A percentile compares a stretch with the other conserved stretches of the same genome.
These are phyloP conservation scores for Macropus fuliginosus DNA, from an alignment of 2,797 vertebrate genomes.

Conservation along the genomic window DNA sequence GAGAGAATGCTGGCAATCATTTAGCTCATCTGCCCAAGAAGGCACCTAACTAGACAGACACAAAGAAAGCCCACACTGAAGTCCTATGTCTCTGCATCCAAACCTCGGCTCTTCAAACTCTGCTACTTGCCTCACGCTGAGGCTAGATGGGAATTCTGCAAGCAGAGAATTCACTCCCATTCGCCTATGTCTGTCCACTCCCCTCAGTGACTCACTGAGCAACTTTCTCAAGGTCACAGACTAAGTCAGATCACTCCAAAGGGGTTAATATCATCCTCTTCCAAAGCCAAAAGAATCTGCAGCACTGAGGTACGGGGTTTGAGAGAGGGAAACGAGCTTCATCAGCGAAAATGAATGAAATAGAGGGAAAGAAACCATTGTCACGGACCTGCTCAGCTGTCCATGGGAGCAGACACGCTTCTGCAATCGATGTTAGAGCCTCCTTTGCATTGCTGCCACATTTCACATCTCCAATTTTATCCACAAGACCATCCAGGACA, in stretches of 20 bases:
- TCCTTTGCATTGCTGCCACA: conserved; percentile 96
- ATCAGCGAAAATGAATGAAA: conserved; percentile 4
- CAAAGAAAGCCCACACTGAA: not conserved
- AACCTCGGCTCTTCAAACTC: not conserved
- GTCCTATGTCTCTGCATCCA: not conserved
- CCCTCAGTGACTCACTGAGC: conserved; percentile 2
- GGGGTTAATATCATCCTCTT: not conserved
- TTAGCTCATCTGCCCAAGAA: not conserved
- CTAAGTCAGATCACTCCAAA: not conserved
- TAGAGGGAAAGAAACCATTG: not conserved
- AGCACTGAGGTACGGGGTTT: conserved; percentile 21
- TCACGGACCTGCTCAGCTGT: conserved; percentile 95
- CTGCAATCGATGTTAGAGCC: conserved; percentile 94
- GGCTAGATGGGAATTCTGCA: not conserved
- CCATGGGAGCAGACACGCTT: conserved; percentile 94
- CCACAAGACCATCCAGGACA: conserved; percentile 95
- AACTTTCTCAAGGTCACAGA: not conserved
- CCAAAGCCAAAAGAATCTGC: conserved; percentile 37
- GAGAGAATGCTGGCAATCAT: not conserved
- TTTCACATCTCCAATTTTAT: conserved; percentile 97
- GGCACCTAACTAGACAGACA: not conserved
- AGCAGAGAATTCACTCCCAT: conserved; percentile 39
- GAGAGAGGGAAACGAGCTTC: conserved; percentile 37
- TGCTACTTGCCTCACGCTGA: not conserved
- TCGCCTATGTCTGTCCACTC: conserved; percentile 27